phyloP scores from a whole-genome alignment of 2,797 vertebrate genomes.

The Cyprinodon diabolis region DNA sequence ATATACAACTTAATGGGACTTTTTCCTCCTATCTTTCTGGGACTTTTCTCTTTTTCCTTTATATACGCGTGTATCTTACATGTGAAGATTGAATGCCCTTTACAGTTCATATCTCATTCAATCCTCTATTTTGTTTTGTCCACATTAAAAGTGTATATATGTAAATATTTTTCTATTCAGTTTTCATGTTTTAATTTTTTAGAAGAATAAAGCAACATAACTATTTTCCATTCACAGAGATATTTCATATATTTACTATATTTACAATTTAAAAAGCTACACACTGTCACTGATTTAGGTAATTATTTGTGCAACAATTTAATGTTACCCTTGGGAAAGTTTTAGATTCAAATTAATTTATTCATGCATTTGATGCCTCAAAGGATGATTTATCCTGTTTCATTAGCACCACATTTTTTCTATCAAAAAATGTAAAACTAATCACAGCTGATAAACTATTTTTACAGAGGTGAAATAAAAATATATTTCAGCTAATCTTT shows the following conservation, averaged over 20 bases:
- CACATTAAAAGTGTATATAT: background rate
- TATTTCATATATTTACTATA: background rate
- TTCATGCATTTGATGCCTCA: background rate
- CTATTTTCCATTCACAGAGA: background rate
- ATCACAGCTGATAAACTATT: background rate
- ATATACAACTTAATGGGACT: background rate
- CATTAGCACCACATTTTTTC: background rate
- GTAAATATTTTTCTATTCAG: background rate
- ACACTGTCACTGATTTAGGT: background rate
- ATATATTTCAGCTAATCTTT: background rate
- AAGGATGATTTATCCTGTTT: background rate
- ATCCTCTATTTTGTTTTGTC: background rate
- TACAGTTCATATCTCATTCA: background rate
- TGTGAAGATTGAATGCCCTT: background rate
- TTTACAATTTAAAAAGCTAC: background rate
- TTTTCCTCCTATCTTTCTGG: no score
- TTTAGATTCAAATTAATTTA: background rate
- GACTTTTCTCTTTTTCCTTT: no score
- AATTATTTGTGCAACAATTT: background rate
- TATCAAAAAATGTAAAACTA: background rate
- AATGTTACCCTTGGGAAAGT: background rate
- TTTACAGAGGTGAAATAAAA: background rate
- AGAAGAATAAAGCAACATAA: background rate
- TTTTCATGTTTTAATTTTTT: background rate
- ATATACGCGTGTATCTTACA: background rate